phyloP scores from a whole-genome alignment of 2,888 invertebrate genomes.

The Caenorhabditis sulstoni region DNA sequence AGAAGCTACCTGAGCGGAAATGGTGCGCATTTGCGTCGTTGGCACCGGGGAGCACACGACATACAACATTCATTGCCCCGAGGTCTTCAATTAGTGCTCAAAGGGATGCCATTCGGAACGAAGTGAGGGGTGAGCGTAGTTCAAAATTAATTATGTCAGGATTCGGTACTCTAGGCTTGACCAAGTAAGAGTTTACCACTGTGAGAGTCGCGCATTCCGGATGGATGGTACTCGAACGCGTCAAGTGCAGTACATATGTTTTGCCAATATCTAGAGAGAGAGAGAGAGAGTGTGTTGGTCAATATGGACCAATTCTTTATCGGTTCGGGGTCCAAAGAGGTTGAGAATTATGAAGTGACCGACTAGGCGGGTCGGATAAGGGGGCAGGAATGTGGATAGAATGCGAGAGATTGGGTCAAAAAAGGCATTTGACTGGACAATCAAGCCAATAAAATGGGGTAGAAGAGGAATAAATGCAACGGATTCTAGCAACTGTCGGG shows the following conservation, averaged over 20 bases:
- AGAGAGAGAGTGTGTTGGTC: constrained; percentile 26
- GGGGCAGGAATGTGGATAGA: constrained; percentile 11
- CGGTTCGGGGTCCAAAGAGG: constrained; percentile 24
- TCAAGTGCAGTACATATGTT: constrained; percentile 53
- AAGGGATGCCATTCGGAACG: constrained; percentile 17
- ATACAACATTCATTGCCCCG: constrained; percentile 51
- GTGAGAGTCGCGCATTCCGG: constrained; percentile 54
- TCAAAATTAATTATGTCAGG: constrained; percentile 54
- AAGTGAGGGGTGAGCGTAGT: constrained; percentile 3
- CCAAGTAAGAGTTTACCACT: constrained; percentile 34
- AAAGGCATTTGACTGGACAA: constrained; percentile 52
- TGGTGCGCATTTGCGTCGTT: constrained; percentile 28
- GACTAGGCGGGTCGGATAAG: constrained; percentile 6
- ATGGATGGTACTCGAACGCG: constrained; percentile 55
- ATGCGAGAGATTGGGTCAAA: constrained; percentile 50
- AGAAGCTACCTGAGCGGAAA: constrained; percentile 59
- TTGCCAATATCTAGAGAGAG: constrained; percentile 35
- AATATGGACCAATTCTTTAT: constrained; percentile 32
- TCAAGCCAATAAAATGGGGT: constrained; percentile 54
- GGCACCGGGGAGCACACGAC: constrained; percentile 30
- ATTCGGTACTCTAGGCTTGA: constrained; percentile 31
- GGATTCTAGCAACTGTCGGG: constrained; percentile 54
- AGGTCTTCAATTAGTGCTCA: constrained; percentile 47
- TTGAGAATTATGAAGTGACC: not conserved
- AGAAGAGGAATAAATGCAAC: constrained; percentile 50